Evolutionary conservation across 1,140 invertebrate species (phyloP), one percentile per base, ranked within the genome.

Genomic region (Spodoptera litura): DNA sequence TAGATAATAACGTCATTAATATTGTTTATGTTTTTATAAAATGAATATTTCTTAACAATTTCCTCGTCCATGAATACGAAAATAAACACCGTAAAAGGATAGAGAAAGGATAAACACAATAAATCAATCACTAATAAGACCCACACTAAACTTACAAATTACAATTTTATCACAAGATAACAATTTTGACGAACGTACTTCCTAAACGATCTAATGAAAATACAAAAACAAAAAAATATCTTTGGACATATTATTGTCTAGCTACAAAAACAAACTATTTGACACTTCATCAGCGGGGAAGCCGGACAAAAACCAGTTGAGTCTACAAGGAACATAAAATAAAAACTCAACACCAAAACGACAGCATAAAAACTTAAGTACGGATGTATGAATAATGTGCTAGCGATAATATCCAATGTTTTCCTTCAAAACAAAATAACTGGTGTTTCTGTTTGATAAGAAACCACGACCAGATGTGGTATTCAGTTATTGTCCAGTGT

Each of bases 371-470:
- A 88, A 90, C 83, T 89, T 89, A 87, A 88, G 86, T 84, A 88
- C 91, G 90, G 91, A 92, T 90, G 85, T 84, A 80, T 81, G 82
- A 83, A 86, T 86, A 88, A 84, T 83, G 85, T 78, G 78, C 58
- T 49, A 74, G 80, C 85, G 88, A 91, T 90, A 92, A 89, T 81
- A 78, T 59, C 79, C 79, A 79, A 82, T 91, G 86, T 93, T 93
- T 92, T 92, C 84, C 88, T 93, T 93, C 85, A 84, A 85, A 91
- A 86, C 81, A 89, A 81, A 89, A 83, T 88, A 85, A 84, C 87
- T 87, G 83, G 85, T 88, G 89, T 88, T 88, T 88, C 87, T 90
- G 87, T 79, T 84, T 88, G 91, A 92, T 93, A 92, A 92, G 89
- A 87, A 87, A 87, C 82, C 59, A 51, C 58, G 53, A 74, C 87